Base-by-base conservation (phyloP, 2,797 vertebrate species). In the Anguilla anguilla region DNA sequence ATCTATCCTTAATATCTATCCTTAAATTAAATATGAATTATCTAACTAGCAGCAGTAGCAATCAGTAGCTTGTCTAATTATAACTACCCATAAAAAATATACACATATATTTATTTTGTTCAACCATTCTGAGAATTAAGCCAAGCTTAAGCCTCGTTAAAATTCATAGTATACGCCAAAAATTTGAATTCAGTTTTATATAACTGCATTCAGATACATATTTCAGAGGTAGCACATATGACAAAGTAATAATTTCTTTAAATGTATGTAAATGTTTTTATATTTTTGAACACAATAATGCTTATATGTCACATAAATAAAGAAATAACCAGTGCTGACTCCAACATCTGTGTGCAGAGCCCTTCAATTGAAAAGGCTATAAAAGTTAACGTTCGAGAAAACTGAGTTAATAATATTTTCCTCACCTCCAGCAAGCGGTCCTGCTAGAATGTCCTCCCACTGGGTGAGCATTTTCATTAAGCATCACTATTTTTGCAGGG, bases 371-470 rank as follows among this genome's bases (percentile, higher is more conserved):
- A 88, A 19, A 59, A 59, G 57, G 57, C 13, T 15, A 59, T 59
- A 59, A 91, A 91, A 83, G 92, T 93, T 91, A 91, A 90, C 87
- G 87, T 88, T 91, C 83, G 88, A 88, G 91, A 92, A 87, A 88
- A 92, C 87, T 88, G 90, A 90, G 89, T 90, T 93, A 90, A 92
- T 93, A 90, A 91, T 92, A 91, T 93, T 93, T 92, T 92, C 91
- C 90, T 91, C 92, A 93, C 92, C 92, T 93, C 89, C 91, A 84
- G 61, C 51, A 86, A 72, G 79, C 61, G 69, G 89, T 87, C 92
- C 92, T 85, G 91, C 91, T 85, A 87, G 64, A 91, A 90, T 91
- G 91, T 91, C 88, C 82, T 81, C 87, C 61, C 90, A 85, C 91
- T 89, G 85, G 89, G 89, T 83, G 91, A 90, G 91, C 86, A 84